These are phyloP conservation scores for Onychorhynchus coronatus DNA, from an alignment of 2,113 vertebrate species.

Conservation along the genomic window DNA sequence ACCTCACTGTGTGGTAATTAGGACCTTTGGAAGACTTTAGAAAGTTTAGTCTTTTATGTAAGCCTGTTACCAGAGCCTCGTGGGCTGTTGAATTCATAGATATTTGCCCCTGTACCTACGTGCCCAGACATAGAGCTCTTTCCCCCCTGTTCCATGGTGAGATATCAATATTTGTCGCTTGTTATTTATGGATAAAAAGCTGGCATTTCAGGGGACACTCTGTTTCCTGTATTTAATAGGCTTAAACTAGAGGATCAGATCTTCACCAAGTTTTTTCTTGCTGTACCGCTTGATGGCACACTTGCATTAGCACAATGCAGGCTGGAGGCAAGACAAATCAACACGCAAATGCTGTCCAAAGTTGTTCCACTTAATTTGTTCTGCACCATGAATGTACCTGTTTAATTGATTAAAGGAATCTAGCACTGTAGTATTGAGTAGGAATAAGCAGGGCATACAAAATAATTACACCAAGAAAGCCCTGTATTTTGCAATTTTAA, in stretches of 20 bases:
- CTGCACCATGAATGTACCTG: slow-evolving; percentile 12
- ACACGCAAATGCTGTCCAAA: neutral
- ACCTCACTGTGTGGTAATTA: neutral
- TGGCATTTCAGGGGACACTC: neutral
- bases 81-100: neutral
- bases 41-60: neutral
- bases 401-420: slow-evolving; percentile 36
- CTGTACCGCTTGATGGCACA: slow-evolving; percentile 64
- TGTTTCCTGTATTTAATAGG: neutral
- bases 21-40: neutral
- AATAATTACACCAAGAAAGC: neutral
- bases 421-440: neutral
- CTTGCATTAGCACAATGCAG: neutral
- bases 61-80: neutral
- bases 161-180: neutral
- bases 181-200: neutral
- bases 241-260: neutral
- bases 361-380: slow-evolving; percentile 30
- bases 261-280: neutral
- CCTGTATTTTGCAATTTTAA: neutral
- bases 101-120: neutral
- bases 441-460: slow-evolving; percentile 5
- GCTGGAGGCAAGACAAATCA: neutral
- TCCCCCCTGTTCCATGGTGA: neutral
- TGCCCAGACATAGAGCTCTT: neutral